phyloP scores from a whole-genome alignment of 2,797 vertebrate genomes.

The Salmo trutta region DNA sequence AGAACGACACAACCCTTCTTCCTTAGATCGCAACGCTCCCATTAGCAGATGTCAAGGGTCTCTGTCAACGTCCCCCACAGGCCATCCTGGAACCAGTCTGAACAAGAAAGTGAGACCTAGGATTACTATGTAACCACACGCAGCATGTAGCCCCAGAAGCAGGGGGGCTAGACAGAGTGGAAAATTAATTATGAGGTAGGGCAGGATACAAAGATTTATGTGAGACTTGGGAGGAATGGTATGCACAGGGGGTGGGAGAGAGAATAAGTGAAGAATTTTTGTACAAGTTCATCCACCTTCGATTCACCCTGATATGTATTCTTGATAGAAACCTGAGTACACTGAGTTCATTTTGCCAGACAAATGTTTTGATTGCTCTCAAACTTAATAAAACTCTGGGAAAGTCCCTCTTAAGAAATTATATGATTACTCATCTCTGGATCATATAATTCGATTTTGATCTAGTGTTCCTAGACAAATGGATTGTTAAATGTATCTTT shows the following conservation, averaged over 20 bases:
- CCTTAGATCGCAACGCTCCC: neutral
- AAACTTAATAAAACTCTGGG: neutral
- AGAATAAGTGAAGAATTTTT: slow-evolving; percentile 17
- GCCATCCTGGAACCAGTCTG: neutral
- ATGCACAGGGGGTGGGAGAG: slow-evolving; percentile 7
- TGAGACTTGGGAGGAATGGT: neutral
- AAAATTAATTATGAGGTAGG: slow-evolving; percentile 48
- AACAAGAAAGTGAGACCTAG: slow-evolving; percentile 4
- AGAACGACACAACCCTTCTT: neutral
- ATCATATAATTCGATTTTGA: neutral
- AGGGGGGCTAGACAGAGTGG: slow-evolving; percentile 33
- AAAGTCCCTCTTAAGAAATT: neutral
- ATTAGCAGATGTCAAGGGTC: neutral
- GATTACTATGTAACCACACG: slow-evolving; percentile 59
- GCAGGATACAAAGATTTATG: slow-evolving; percentile 41
- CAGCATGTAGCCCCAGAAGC: slow-evolving; percentile 24
- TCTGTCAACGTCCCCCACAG: neutral
- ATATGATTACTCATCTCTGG: no score
- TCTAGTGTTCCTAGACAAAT: neutral
- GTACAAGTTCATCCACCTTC: neutral
- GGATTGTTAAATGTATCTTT: neutral
- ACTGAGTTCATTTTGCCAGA: neutral
- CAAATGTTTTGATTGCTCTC: neutral
- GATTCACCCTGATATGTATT: neutral
- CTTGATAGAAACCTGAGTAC: neutral